Evolutionary conservation across 1,140 invertebrate species (phyloP), one percentile per base, ranked within the genome.

Genomic region (Gryon sp.): DNA sequence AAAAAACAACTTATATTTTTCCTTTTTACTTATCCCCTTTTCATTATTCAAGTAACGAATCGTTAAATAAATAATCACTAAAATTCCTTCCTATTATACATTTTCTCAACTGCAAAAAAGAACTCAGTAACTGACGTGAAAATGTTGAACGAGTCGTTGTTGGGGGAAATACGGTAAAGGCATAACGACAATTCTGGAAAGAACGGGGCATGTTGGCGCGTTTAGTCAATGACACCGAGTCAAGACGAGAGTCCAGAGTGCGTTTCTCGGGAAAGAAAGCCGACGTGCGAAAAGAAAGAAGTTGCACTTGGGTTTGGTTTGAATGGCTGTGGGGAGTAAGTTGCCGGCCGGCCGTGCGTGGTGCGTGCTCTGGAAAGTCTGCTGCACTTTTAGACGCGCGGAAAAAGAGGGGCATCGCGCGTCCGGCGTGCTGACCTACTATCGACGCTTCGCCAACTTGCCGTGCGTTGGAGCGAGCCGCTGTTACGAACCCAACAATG

Each of bases 351-450:
- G 69, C 38, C 55, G 69, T 68, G 52, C 59, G 57, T 73, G 52
- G 53, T 68, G 70, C 65, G 69, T 65, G 65, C 70, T 70, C 70
- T 79, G 76, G 60, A 79, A 75, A 79, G 72, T 72, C 70, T 70
- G 59, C 36, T 11, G 79, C 11, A 14, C 32, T 83, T 79, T 81
- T 82, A 76, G 79, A 77, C 77, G 78, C 79, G n/a, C 52, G 70
- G 55, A 68, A 85, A n/a, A n/a, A 86, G 86, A 83, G 82, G 83
- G 81, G 78, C 84, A 86, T 73, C 70, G 79, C n/a, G n/a, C 86
- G 86, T 89, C 87, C 86, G 87, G 85, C 87, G 86, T 81, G 81
- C 74, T 87, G 87, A 87, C 87, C 87, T 85, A 89, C 87, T 86
- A 87, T 87, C 84, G 79, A 83, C 86, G 85, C 75, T 86, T 82